Evolutionary conservation across 2,797 vertebrate species (phyloP).

Genomic region (Podarcis lilfordi): DNA sequence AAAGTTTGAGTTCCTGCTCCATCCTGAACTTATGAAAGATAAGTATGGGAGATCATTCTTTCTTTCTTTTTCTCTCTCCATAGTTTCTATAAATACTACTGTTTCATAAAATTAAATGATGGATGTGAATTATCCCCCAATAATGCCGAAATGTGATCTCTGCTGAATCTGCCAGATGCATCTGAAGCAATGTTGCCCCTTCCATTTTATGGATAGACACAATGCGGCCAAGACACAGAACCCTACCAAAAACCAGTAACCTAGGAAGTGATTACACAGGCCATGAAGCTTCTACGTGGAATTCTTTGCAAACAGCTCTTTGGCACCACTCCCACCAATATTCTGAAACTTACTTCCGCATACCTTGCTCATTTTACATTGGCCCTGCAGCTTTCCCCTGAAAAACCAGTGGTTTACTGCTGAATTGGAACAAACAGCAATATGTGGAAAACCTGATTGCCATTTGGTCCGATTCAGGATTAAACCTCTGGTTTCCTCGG

Average conservation of each 20-base stretch:
- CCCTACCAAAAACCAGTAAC: not conserved
- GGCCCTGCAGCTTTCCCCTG: no score
- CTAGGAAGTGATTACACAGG: not conserved
- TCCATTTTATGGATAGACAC: not conserved
- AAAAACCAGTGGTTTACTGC: no score
- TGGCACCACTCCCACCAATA: not conserved
- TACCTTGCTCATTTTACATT: not conserved
- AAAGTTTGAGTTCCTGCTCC: not conserved
- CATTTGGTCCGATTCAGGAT: no score
- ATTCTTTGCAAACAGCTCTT: not conserved
- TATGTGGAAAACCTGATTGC: no score
- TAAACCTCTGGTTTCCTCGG: no score
- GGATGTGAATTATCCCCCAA: not conserved
- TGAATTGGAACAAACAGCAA: no score
- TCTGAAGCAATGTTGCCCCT: not conserved
- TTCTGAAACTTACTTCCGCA: not conserved
- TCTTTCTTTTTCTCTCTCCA: no score
- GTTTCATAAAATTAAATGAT: constrained; percentile 7
- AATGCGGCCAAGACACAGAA: not conserved
- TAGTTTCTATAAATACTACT: not conserved
- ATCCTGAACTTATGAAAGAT: not conserved
- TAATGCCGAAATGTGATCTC: not conserved
- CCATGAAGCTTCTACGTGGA: not conserved
- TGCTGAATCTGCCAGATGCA: not conserved
- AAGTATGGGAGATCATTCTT: not conserved